Percentiles rank a stretch among this genome's conserved stretches.
Evolutionary conservation across 2,888 invertebrate species (phyloP).

Genomic region (Lissonota sp.): DNA sequence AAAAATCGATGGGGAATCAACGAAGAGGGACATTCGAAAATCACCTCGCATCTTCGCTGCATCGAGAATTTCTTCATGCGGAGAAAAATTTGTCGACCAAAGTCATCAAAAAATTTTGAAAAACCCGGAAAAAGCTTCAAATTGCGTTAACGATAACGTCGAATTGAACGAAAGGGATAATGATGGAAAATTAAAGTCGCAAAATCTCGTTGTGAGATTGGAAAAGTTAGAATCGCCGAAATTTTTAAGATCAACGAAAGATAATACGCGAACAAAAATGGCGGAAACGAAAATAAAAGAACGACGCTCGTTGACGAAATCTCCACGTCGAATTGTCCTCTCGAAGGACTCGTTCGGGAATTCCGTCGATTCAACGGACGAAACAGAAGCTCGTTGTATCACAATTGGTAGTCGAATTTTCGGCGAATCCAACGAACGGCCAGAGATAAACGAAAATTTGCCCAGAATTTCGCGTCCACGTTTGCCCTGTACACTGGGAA

Average conservation of each 20-base stretch:
- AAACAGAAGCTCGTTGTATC: background rate
- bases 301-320: background rate
- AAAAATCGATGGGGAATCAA: background rate
- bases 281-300: background rate
- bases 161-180: background rate
- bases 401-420: constrained; percentile 3
- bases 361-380: background rate
- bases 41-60: background rate
- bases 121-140: too few relatives aligned
- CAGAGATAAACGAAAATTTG: too few relatives aligned
- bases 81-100: too few relatives aligned
- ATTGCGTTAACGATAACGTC: too few relatives aligned
- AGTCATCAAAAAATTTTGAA: too few relatives aligned
- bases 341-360: background rate
- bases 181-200: background rate
- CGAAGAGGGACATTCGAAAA: background rate
- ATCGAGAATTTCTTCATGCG: background rate
- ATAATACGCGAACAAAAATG: background rate
- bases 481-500: background rate
- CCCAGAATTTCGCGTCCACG: too few relatives aligned
- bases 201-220: constrained; percentile 29
- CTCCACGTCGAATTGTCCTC: background rate
- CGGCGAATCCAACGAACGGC: background rate
- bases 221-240: constrained; percentile 25
- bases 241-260: background rate